Conservation (phyloP, 1,140 invertebrate genomes). For the Drosophila ohnishii region DNA sequence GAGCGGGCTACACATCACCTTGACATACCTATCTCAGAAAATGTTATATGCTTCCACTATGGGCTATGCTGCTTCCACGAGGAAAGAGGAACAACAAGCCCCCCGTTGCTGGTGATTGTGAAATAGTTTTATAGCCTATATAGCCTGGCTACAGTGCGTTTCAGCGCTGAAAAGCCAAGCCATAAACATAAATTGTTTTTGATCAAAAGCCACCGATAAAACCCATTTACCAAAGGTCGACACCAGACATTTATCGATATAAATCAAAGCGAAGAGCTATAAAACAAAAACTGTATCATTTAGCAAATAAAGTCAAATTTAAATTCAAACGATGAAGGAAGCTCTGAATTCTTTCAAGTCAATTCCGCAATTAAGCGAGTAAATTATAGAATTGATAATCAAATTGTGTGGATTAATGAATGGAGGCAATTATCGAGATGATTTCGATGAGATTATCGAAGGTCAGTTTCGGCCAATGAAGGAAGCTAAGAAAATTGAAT, state of each 20-base stretch:
- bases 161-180: not conserved
- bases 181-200: constrained; percentile 21
- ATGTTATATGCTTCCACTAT: constrained; percentile 24
- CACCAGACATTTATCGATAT: not conserved
- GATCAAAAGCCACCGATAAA: constrained; percentile 25
- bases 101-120: constrained; percentile 22
- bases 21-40: constrained; percentile 66
- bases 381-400: constrained; percentile 12
- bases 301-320: constrained; percentile 2
- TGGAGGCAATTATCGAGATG: constrained; percentile 8
- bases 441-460: constrained; percentile 23
- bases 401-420: constrained; percentile 5
- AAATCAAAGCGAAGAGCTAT: not conserved
- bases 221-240: constrained; percentile 9
- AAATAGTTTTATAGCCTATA: constrained; percentile 34
- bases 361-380: constrained; percentile 5
- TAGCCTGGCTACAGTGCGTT: constrained; percentile 8
- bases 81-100: constrained; percentile 35
- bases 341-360: not conserved
- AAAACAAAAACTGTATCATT: not conserved
- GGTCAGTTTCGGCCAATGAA: constrained; percentile 15
- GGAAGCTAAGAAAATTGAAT: not conserved
- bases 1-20: constrained; percentile 56
- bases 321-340: constrained; percentile 5
- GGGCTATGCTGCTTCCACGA: constrained; percentile 9